Base-by-base conservation (phyloP, 2,113 vertebrate species). In the Apodemus speciosus region DNA sequence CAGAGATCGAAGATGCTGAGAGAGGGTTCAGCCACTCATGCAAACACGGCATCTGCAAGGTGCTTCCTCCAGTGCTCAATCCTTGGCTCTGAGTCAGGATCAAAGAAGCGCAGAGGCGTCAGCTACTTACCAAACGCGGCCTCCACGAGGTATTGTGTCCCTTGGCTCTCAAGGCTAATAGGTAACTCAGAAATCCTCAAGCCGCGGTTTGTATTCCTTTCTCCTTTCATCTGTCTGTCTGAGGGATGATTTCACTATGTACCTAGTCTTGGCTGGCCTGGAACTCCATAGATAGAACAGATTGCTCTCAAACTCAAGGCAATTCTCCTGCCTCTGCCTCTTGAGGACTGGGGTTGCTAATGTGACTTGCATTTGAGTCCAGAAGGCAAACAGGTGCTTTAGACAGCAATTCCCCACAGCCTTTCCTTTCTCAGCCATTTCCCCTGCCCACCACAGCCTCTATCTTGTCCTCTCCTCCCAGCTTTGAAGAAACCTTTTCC, bases 121-220 rank as follows among this genome's bases (percentile, higher is more conserved):
- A 30, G 56, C 56, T 81, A 8, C 56, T 40, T 27, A 43, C 16
- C 25, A 62, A 18, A 10, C 14, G 14, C 3, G 0, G n/a, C 14
- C 79, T 62, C 79, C 0, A 0, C 0, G 13, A 30, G 56, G 56
- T 60, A 38, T 38, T 62, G 1, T 2, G 8, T 5, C 18, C 23
- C 56, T 62, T 16, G n/a, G 8, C 25, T 43, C 56, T 62, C 79
- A 9, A 30, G 38, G 79, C 23, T 62, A n/a, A 83, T 60, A 85
- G 23, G n/a, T 58, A 56, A 83, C 86, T 93, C 60, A 46, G 58
- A 89, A 86, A 27, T 84, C 43, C 35, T 92, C 72, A 92, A 51
- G 21, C 21, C 64, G 9, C 40, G 46, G 35, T 16, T 69, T 40
- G 21, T 16, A 56, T n/a, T 71, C 46, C 32, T 40, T 71, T 69